A percentile compares a stretch with the other conserved stretches of the same genome.
Evolutionary conservation across 2,797 vertebrate species (phyloP).

Genomic region (Onychomys leucogaster): DNA sequence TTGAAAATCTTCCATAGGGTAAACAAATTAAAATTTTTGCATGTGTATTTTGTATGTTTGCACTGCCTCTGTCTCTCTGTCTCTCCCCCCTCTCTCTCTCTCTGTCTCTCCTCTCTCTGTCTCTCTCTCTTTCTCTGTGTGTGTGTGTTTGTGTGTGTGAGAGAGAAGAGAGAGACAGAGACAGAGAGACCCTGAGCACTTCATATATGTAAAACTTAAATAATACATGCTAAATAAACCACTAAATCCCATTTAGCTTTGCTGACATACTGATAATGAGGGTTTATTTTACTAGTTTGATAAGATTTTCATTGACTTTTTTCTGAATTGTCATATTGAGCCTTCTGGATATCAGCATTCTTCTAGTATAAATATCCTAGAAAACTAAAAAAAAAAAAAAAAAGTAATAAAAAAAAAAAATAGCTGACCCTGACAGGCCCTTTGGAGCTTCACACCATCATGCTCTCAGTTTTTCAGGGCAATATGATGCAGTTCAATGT

Average conservation of each 20-base stretch:
- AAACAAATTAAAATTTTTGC: background rate
- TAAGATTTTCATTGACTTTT: slow-evolving; percentile 7
- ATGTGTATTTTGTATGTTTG: background rate
- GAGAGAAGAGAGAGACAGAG: background rate
- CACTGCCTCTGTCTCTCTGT: background rate
- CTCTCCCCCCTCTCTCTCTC: fast-evolving
- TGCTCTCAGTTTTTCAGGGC: background rate
- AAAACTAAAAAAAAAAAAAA: background rate
- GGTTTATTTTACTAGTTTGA: slow-evolving; percentile 13
- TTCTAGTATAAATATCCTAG: background rate
- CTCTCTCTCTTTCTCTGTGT: no score
- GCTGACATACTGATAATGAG: background rate
- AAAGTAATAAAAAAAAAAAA: background rate
- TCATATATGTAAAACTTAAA: background rate
- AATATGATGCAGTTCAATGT: background rate
- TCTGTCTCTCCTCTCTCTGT: background rate
- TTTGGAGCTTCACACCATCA: background rate
- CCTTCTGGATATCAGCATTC: slow-evolving; percentile 2
- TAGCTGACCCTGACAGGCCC: background rate
- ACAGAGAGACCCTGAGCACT: background rate
- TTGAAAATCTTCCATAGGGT: background rate
- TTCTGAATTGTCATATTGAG: background rate
- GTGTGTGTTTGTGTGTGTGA: background rate
- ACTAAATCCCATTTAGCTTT: background rate
- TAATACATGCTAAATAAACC: slow-evolving; percentile 5